Conservation (phyloP, 1,140 invertebrate species). For the Drosophila funebris region DNA sequence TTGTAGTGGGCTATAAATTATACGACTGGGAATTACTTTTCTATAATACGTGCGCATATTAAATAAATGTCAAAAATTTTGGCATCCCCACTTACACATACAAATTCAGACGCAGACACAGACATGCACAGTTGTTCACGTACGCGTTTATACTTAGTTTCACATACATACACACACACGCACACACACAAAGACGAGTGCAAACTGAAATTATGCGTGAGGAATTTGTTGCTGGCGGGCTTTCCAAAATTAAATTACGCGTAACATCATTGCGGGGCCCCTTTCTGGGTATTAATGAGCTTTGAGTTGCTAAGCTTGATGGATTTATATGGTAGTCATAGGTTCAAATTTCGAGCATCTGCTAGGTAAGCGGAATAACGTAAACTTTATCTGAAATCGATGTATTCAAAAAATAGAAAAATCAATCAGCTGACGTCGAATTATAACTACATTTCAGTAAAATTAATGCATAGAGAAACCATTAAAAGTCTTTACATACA, state of each 20-base stretch:
- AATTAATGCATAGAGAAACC: neutral
- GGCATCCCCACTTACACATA: slow-evolving; percentile 30
- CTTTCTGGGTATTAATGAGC: slow-evolving; percentile 77
- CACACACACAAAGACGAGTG: slow-evolving; percentile 25
- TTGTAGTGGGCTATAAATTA: slow-evolving; percentile 82
- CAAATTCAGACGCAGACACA: neutral
- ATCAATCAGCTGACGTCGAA: slow-evolving; percentile 23
- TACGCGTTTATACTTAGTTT: neutral
- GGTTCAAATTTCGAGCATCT: slow-evolving; percentile 4
- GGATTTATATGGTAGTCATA: slow-evolving; percentile 36
- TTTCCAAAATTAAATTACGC: slow-evolving; percentile 76
- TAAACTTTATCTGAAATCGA: slow-evolving; percentile 21
- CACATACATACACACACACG: slow-evolving; percentile 11
- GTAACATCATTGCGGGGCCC: slow-evolving; percentile 75
- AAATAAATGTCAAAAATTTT: slow-evolving; percentile 81
- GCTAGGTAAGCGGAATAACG: slow-evolving; percentile 22
- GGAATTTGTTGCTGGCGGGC: slow-evolving; percentile 53
- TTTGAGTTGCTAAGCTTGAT: slow-evolving; percentile 63
- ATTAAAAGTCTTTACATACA: too few relatives aligned
- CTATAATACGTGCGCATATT: slow-evolving; percentile 83
- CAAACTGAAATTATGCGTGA: slow-evolving; percentile 65
- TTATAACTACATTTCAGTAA: neutral
- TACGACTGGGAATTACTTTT: slow-evolving; percentile 81
- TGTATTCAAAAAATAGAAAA: neutral
- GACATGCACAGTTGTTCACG: neutral